A percentile compares a stretch with the other conserved stretches of the same genome.
phyloP scores from a whole-genome alignment of 2,797 vertebrate species.

The Pristis pectinata region DNA sequence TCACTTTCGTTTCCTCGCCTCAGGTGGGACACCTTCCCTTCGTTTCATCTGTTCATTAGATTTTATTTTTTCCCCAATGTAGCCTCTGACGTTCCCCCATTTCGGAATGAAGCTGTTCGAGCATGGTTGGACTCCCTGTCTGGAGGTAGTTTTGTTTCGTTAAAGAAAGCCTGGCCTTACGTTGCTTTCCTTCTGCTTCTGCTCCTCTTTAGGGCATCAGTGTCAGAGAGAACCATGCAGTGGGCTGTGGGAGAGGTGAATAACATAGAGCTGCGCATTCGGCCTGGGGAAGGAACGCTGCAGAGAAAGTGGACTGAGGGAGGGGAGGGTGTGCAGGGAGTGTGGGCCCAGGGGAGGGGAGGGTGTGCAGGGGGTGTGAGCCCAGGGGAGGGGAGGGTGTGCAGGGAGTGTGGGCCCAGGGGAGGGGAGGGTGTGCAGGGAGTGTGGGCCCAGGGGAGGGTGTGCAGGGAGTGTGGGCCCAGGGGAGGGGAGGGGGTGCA shows the following conservation, averaged over 20 bases:
- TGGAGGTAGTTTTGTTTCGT: slow-evolving; percentile 81
- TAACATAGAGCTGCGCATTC: not conserved
- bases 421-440: too few species aligned
- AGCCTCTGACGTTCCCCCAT: slow-evolving; percentile 81
- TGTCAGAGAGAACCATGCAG: not conserved
- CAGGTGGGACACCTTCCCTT: not conserved
- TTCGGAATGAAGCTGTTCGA: slow-evolving; percentile 85
- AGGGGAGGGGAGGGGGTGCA: too few species aligned
- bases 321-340: too few species aligned
- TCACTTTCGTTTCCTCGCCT: not conserved
- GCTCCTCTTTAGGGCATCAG: not conserved
- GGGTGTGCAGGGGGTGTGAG: too few species aligned
- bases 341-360: too few species aligned
- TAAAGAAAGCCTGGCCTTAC: not conserved
- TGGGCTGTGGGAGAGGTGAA: not conserved
- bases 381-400: too few species aligned
- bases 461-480: too few species aligned
- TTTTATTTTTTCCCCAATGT: slow-evolving; percentile 51
- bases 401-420: too few species aligned
- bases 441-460: too few species aligned
- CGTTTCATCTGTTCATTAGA: slow-evolving; percentile 45
- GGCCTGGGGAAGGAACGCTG: too few species aligned
- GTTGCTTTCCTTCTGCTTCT: not conserved
- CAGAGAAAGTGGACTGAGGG: too few species aligned
- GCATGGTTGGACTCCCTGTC: slow-evolving; percentile 97